phyloP scores from a whole-genome alignment of 2,113 vertebrate species.

The Catharus minimus region DNA sequence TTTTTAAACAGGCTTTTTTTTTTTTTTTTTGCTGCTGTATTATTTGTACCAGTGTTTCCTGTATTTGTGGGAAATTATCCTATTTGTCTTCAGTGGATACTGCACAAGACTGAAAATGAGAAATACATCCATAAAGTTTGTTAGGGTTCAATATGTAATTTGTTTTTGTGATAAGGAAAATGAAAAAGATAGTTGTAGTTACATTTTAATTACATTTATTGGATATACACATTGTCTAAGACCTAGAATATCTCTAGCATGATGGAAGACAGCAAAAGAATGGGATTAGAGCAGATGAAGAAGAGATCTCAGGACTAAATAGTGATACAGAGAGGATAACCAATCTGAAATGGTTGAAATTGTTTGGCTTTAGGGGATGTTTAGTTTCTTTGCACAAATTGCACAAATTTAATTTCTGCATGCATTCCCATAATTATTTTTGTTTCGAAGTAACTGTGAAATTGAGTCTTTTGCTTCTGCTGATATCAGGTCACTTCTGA shows the following conservation, averaged over 20 bases:
- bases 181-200: neutral
- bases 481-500: conserved; percentile 54
- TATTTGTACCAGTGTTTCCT: neutral
- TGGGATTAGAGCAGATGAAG: neutral
- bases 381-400: conserved; percentile 41
- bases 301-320: conserved; percentile 14
- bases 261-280: neutral
- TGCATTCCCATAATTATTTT: conserved; percentile 50
- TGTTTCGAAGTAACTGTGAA: conserved; percentile 56
- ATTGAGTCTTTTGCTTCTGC: conserved; percentile 61
- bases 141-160: neutral
- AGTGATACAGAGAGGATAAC: neutral
- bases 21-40: neutral
- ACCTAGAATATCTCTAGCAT: neutral
- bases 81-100: neutral
- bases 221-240: neutral
- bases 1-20: neutral
- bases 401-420: conserved; percentile 47
- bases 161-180: neutral
- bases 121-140: neutral
- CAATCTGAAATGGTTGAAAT: neutral
- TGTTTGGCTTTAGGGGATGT: conserved; percentile 11
- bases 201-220: conserved; percentile 24
- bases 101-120: neutral
- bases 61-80: neutral